Evolutionary conservation across 1,140 invertebrate genomes (phyloP).

Genomic region (Psilanteris sp.): DNA sequence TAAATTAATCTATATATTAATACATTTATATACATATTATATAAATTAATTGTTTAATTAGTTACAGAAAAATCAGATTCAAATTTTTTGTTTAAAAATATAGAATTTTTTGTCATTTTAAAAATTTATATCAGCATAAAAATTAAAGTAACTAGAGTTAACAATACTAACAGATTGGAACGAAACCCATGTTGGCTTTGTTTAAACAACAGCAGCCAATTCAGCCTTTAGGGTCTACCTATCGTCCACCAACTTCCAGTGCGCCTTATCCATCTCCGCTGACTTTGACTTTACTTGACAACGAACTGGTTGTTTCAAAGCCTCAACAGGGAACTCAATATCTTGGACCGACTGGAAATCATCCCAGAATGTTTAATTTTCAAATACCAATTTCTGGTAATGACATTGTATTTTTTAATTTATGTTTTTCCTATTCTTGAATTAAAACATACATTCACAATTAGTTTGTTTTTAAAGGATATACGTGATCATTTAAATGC

Average conservation of each 20-base stretch:
- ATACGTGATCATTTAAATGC: no score
- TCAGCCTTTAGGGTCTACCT: constrained; percentile 74
- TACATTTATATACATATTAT: no score
- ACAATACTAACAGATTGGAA: constrained; percentile 76
- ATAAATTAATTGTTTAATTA: no score
- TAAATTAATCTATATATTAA: no score
- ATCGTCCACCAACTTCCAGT: constrained; percentile 72
- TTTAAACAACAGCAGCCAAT: constrained; percentile 77
- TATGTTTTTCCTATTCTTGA: no score
- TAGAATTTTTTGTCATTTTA: no score
- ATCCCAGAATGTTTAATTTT: constrained; percentile 76
- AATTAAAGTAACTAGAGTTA: constrained; percentile 68
- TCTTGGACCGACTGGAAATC: constrained; percentile 68
- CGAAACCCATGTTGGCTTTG: constrained; percentile 78
- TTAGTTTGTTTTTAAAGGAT: no score
- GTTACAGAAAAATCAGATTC: no score
- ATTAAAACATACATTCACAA: no score
- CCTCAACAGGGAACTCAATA: constrained; percentile 75
- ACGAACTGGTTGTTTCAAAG: constrained; percentile 76
- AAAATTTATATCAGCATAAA: constrained; percentile 4
- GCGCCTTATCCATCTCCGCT: constrained; percentile 73
- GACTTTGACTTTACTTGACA: constrained; percentile 76
- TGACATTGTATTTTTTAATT: no score
- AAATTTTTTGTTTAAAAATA: no score
- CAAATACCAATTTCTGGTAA: constrained; percentile 78